Conservation (phyloP, 2,888 invertebrate genomes). For the Drosophila infuscata region DNA sequence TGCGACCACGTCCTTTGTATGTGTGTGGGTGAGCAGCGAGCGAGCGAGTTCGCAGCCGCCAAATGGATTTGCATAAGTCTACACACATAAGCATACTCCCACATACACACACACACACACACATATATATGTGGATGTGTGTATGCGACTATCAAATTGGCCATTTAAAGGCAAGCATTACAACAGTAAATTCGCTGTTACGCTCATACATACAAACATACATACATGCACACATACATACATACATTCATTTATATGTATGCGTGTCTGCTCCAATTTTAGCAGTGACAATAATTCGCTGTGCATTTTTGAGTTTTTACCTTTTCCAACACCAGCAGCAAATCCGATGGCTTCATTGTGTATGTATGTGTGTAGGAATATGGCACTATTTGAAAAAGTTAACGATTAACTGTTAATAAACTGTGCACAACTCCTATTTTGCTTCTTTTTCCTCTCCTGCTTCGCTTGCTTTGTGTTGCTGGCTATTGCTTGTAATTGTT, state of each 20-base stretch:
- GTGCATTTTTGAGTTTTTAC: constrained; percentile 61
- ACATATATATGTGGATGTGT: constrained; percentile 30
- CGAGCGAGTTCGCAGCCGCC: constrained; percentile 55
- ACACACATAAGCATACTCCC: constrained; percentile 35
- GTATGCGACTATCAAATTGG: constrained; percentile 65
- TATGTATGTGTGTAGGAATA: constrained; percentile 13
- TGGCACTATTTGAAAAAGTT: constrained; percentile 30
- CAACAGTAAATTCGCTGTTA: constrained; percentile 54
- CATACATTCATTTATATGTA: not conserved
- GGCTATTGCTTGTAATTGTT: constrained; percentile 15
- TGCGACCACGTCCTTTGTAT: constrained; percentile 31
- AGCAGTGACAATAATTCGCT: constrained; percentile 60
- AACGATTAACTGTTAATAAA: constrained; percentile 26
- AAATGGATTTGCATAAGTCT: constrained; percentile 76
- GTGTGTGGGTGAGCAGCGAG: constrained; percentile 33
- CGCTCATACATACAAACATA: constrained; percentile 12
- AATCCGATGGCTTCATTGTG: constrained; percentile 83
- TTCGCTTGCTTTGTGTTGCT: constrained; percentile 7
- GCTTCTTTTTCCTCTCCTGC: not conserved
- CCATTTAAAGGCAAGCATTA: constrained; percentile 68
- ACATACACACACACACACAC: constrained; percentile 8
- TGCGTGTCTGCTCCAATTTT: constrained; percentile 61
- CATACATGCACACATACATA: not conserved
- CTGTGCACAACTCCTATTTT: constrained; percentile 9
- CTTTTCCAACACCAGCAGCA: constrained; percentile 82